A percentile compares a stretch with the other conserved stretches of the same genome.
These are phyloP conservation scores for Drosophila tani DNA, from an alignment of 1,140 invertebrate genomes.

Conservation along the genomic window DNA sequence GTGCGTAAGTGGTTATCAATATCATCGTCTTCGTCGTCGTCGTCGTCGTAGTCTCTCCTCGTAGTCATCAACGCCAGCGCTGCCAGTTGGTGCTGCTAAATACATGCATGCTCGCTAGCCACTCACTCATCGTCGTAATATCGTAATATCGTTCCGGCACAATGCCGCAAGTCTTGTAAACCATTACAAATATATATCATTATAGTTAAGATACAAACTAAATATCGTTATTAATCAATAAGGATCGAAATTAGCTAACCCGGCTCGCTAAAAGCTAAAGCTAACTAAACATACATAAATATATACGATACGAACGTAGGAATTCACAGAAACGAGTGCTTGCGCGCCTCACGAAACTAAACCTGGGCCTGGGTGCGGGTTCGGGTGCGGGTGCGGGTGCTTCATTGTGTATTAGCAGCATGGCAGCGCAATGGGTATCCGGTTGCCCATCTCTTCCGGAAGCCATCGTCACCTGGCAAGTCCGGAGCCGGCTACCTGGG, in stretches of 20 bases:
- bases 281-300: conserved; percentile 60
- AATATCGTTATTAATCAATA: conserved; percentile 48
- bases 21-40: conserved; percentile 4
- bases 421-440: conserved; percentile 59
- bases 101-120: conserved; percentile 53
- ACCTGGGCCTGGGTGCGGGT: conserved; percentile 28
- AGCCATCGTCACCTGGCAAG: conserved; percentile 84
- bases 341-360: conserved; percentile 46
- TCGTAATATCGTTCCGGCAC: conserved; percentile 64
- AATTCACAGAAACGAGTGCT: conserved; percentile 63
- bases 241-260: conserved; percentile 70
- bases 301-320: conserved; percentile 30
- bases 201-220: conserved; percentile 69
- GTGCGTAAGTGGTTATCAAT: conserved; percentile 71
- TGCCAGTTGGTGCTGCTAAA: conserved; percentile 76
- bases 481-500: conserved; percentile 63
- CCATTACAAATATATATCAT: conserved; percentile 73
- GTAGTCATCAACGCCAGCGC: conserved; percentile 73
- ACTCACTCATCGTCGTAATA: conserved; percentile 21
- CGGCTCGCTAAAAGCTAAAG: conserved; percentile 55
- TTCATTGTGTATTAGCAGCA: conserved; percentile 75
- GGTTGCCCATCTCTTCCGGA: conserved; percentile 37
- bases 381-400: conserved; percentile 25
- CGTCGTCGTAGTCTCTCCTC: conserved; percentile 12
- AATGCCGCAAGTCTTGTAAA: conserved; percentile 78